A percentile compares a stretch with the other conserved stretches of the same genome.
phyloP scores from a whole-genome alignment of 2,888 invertebrate species.

The Parnassius smintheus region DNA sequence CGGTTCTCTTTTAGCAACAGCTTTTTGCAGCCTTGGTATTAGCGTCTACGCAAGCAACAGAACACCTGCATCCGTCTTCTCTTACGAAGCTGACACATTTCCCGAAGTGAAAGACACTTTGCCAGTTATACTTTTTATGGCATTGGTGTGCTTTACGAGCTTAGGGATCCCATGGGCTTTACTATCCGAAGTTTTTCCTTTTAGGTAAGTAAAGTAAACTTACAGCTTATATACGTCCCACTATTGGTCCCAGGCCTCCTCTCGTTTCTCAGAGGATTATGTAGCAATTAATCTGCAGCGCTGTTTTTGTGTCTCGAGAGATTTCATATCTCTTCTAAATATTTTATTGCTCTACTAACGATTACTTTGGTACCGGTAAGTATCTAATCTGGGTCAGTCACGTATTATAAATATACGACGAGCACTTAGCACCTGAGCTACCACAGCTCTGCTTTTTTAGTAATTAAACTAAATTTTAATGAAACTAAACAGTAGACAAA shows the following conservation, averaged over 20 bases:
- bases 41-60: constrained; percentile 55
- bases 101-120: constrained; percentile 59
- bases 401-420: no score
- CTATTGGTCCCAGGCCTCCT: no score
- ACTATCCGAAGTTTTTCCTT: constrained; percentile 81
- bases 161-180: constrained; percentile 80
- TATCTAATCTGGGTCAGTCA: no score
- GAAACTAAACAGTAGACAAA: no score
- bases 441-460: no score
- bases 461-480: no score
- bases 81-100: constrained; percentile 62
- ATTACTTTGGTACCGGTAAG: no score
- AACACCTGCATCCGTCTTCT: constrained; percentile 53
- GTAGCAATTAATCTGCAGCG: background rate
- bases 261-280: no score
- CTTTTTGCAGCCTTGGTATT: constrained; percentile 53
- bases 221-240: no score
- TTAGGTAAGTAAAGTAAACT: constrained; percentile 57
- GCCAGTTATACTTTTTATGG: constrained; percentile 64
- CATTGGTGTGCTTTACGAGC: constrained; percentile 60
- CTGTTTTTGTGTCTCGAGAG: background rate
- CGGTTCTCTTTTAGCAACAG: constrained; percentile 54
- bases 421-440: no score
- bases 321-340: no score
- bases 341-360: no score